These are phyloP conservation scores for Polylopha cassiicola DNA, from an alignment of 2,888 invertebrate genomes.

Conservation along the genomic window DNA sequence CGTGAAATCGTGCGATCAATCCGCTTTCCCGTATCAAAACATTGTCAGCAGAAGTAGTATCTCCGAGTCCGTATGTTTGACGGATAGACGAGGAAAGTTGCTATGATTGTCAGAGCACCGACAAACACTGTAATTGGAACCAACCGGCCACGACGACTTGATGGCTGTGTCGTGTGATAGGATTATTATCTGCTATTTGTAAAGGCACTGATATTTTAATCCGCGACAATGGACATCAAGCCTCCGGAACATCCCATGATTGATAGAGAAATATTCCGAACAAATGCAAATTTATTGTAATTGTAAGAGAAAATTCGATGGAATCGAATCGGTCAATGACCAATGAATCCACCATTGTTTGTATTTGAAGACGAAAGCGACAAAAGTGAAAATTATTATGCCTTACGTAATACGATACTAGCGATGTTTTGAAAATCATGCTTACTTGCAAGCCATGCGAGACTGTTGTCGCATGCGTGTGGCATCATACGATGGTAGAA, in stretches of 20 bases:
- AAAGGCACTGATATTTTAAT: constrained; percentile 30
- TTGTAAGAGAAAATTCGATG: constrained; percentile 11
- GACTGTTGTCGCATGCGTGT: constrained; percentile 10
- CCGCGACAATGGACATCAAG: constrained; percentile 23
- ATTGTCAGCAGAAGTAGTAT: constrained; percentile 4
- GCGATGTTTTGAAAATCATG: constrained; percentile 19
- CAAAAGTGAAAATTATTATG: constrained; percentile 23
- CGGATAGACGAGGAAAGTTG: constrained; percentile 43
- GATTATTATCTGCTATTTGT: constrained; percentile 23
- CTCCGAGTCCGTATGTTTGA: constrained; percentile 20
- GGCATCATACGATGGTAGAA: constrained; percentile 14
- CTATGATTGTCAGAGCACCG: constrained; percentile 40
- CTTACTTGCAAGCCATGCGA: constrained; percentile 21
- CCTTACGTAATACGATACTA: constrained; percentile 17
- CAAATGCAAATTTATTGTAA: constrained; percentile 1
- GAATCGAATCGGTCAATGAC: constrained; percentile 20
- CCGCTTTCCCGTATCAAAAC: constrained; percentile 48
- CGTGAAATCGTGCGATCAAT: constrained; percentile 49
- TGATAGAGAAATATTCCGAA: constrained; percentile 12
- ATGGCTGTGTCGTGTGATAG: constrained; percentile 17
- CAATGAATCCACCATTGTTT: constrained; percentile 17
- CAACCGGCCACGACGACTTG: constrained; percentile 29
- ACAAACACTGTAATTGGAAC: constrained; percentile 39
- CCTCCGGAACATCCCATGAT: constrained; percentile 2
- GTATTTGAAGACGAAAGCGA: constrained; percentile 22